These are phyloP conservation scores for Gibbula magus DNA, from an alignment of 2,888 invertebrate species.

Conservation along the genomic window DNA sequence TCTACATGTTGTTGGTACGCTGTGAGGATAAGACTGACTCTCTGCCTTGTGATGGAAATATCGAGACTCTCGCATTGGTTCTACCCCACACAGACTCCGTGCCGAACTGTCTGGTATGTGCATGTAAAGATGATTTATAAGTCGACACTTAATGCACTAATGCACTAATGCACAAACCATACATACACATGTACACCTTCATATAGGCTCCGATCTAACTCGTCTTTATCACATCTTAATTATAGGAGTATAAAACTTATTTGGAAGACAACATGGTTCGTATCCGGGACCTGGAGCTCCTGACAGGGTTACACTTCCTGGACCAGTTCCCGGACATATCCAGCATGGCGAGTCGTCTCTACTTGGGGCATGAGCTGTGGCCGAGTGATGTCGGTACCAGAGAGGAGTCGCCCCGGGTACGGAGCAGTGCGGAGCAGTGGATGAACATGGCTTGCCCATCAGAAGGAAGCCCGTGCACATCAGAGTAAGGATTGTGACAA, in stretches of 20 bases:
- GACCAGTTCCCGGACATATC: constrained; percentile 11
- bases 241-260: constrained; percentile 53
- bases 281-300: constrained; percentile 62
- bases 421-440: neutral
- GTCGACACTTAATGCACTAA: neutral
- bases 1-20: constrained; percentile 51
- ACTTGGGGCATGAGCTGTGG: constrained; percentile 50
- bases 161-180: too few relatives aligned
- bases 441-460: neutral
- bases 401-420: neutral
- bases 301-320: constrained; percentile 62
- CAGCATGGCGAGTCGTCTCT: constrained; percentile 38
- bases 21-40: constrained; percentile 38
- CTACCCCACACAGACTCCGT: constrained; percentile 55
- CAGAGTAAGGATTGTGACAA: neutral
- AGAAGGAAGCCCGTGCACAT: neutral
- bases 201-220: neutral
- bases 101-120: constrained; percentile 61
- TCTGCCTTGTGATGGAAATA: constrained; percentile 29
- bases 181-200: too few relatives aligned
- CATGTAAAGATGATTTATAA: neutral
- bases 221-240: too few relatives aligned
- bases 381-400: neutral
- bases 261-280: constrained; percentile 61
- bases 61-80: constrained; percentile 57